Base-by-base conservation (phyloP, 2,113 vertebrate species). In the Esox niger region DNA sequence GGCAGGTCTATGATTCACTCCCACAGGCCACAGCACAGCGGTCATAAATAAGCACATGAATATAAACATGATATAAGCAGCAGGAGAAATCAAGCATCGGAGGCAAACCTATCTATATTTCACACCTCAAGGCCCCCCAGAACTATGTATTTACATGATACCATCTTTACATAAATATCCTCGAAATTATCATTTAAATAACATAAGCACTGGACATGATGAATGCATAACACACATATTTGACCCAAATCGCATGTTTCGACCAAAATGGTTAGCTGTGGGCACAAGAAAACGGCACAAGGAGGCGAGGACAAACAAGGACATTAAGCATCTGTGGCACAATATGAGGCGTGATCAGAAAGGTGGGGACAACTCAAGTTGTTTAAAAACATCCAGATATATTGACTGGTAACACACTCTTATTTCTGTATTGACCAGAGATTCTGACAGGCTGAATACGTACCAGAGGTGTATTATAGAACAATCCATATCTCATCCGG, bases 381-480 rank as follows among this genome's bases (percentile, higher is more conserved):
- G 25, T 59, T 59, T 29, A 59, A 59, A 59, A 29, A 27, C 26
- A 59, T 59, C 9, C 57, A 29, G 17, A 20, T 59, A 20, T 59
- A 15, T 29, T 30, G n/a, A 57, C 26, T 27, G 38, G 15, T 10
- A 13, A 21, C 11, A 13, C 15, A 29, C 60, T 47, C 2, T 1
- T 20, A 7, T 67, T 55, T 30, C 23, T 15, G 5, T 47, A 20
- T 20, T 6, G 33, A 25, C 55, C 25, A 73, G 10, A 56, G 35
- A 60, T 20, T n/a, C n/a, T n/a, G n/a, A 46, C 15, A 38, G 23
- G 56, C 47, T 35, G 9, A 61, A 11, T 27, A 86, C 96, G 92
- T 89, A 98, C 97, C 82, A 99, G 77, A 4, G 97, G 97, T 0
- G 97, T 99, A 77, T 99, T 99, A 75, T 99, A 99, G 84, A 98